phyloP scores from a whole-genome alignment of 2,113 vertebrate species.

The Fregetta grallaria region DNA sequence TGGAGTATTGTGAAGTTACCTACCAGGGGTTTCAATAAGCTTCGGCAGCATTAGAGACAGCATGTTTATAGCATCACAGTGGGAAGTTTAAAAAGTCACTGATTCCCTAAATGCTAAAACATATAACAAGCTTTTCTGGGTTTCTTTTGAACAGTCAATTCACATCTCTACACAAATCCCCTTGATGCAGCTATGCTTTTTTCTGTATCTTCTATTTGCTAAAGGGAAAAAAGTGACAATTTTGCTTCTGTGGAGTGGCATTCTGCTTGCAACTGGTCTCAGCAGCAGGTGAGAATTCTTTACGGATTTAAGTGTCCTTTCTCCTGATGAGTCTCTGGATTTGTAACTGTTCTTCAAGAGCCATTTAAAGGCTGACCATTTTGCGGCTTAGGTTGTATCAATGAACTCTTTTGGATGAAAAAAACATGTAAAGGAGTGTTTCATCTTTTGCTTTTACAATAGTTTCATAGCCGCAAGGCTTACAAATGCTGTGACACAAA shows the following conservation, averaged over 20 bases:
- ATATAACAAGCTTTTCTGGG: not conserved
- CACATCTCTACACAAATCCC: not conserved
- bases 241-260: not conserved
- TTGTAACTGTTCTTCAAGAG: not conserved
- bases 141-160: not conserved
- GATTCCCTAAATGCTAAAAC: conserved; percentile 7
- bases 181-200: not conserved
- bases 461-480: not conserved
- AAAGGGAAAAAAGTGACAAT: not conserved
- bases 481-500: not conserved
- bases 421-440: not conserved
- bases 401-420: not conserved
- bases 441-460: not conserved
- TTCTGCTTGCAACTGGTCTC: not conserved
- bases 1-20: not conserved
- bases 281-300: conserved; percentile 1
- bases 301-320: not conserved
- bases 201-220: not conserved
- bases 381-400: not conserved
- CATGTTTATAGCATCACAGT: not conserved
- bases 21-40: conserved; percentile 13
- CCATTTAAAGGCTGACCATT: not conserved
- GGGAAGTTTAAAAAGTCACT: conserved; percentile 25
- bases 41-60: not conserved
- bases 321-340: not conserved